Percentiles rank a stretch among this genome's conserved stretches.
These are phyloP conservation scores for Reticulitermes lucifugus DNA, from an alignment of 2,888 invertebrate genomes.

Conservation along the genomic window DNA sequence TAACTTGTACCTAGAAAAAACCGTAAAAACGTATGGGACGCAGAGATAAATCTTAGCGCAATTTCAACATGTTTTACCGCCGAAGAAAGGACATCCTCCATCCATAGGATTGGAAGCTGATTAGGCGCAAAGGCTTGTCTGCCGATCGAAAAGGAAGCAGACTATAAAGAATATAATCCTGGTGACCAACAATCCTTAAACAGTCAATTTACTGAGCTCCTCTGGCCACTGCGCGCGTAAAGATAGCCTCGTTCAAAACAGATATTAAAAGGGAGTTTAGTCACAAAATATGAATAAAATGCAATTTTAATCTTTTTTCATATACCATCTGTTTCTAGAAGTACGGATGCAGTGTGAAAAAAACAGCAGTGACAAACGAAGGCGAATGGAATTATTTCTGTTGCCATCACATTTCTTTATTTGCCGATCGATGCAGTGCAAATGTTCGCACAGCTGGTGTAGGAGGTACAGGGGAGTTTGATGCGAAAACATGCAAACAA, in stretches of 20 bases:
- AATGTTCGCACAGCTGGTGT: neutral
- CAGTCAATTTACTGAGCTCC: no score
- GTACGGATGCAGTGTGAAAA: neutral
- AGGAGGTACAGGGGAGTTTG: neutral
- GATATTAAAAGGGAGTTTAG: neutral
- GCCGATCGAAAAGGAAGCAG: no score
- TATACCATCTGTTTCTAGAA: neutral
- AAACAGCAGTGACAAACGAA: neutral
- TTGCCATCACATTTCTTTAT: neutral
- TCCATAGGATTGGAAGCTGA: no score
- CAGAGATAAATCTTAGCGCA: no score
- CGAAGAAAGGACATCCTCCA: no score
- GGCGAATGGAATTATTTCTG: neutral
- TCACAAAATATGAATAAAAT: neutral
- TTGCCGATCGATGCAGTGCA: neutral
- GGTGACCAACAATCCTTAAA: no score
- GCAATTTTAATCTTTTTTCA: slow-evolving; percentile 24
- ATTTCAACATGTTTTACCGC: no score
- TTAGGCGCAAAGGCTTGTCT: no score
- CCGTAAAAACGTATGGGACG: no score
- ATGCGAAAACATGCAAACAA: neutral
- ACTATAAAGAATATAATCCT: no score
- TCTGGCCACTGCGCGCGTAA: no score
- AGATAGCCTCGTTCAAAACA: neutral
- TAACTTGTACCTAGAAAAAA: no score